Evolutionary conservation across 2,113 vertebrate genomes (phyloP), one percentile per base, ranked within the genome.

Genomic region (Cephalopholis sonnerati): DNA sequence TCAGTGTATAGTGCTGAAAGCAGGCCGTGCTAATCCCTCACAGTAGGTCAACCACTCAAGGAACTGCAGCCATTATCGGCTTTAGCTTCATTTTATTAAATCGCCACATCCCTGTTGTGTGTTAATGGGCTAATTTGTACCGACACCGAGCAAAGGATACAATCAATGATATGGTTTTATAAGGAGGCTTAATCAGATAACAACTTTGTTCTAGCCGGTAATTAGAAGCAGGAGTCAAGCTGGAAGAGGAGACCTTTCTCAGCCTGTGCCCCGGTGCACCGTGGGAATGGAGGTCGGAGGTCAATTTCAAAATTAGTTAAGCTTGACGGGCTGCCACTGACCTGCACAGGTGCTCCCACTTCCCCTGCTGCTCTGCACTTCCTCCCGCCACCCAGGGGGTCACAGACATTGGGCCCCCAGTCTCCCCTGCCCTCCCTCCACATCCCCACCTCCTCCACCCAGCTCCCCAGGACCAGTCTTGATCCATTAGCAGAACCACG

Each of bases 261-360:
- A 79, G 85, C 69, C 85, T 51, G 65, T 88, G 94, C 93, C 94
- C 84, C 2, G 46, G 77, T 92, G 94, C 87, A 94, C 90, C 92
- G 93, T 96, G 96, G 95, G 96, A 96, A 97, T 89, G 81, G 89
- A 92, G 96, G 96, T 97, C 95, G 93, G 29, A 88, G 92, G 96
- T 96, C 96, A 96, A 81, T 76, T 92, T 94, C 93, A 96, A 97
- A 97, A 97, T 97, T 96, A 97, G 96, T 96, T 95, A 96, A 96
- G 96, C 94, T 94, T 97, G 95, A 96, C 95, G 91, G 95, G 95
- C 93, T 88, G 93, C 89, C 92, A 87, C 92, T 96, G 96, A 96
- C 95, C 96, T 93, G 91, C 95, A 96, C 97, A 98, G 96, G 97
- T 99, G 97, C 95, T 96, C 79, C 20, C 88, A 92, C 93, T 96